These are phyloP conservation scores for Rhinopithecus roxellana DNA, from an alignment of 2,113 vertebrate species.

Conservation along the genomic window DNA sequence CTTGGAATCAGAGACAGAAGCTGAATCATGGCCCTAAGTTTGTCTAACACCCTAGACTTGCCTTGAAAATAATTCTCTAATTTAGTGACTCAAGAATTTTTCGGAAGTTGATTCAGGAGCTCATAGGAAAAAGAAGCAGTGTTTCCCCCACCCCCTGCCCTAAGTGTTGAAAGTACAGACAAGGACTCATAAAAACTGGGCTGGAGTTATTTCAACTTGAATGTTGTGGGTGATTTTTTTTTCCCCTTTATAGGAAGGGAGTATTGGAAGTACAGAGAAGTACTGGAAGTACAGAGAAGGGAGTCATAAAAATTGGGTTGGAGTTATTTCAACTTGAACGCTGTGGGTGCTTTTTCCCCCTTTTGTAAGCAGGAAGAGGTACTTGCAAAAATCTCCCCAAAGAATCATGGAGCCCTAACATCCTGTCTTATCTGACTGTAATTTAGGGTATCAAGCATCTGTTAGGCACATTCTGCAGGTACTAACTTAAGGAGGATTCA, in stretches of 20 bases:
- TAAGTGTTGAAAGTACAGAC: not conserved
- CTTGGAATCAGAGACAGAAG: not conserved
- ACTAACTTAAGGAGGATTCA: slow-evolving; percentile 23
- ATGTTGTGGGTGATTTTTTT: not conserved
- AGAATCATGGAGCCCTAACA: not conserved
- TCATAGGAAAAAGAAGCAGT: not conserved
- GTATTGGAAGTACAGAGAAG: too few species aligned
- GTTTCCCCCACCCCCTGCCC: not conserved
- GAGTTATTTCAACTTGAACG: not conserved
- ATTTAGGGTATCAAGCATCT: slow-evolving; percentile 46
- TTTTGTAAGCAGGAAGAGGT: not conserved
- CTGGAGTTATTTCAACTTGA: not conserved
- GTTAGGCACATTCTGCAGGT: not conserved
- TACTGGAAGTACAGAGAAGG: not conserved
- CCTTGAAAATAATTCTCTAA: not conserved
- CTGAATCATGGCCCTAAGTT: not conserved
- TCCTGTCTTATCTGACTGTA: not conserved
- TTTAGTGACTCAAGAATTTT: not conserved
- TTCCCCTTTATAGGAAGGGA: not conserved
- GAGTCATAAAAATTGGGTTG: not conserved
- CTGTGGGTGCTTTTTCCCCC: not conserved
- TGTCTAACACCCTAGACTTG: not conserved
- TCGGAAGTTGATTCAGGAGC: not conserved
- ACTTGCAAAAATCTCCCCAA: not conserved
- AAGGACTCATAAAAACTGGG: not conserved